A percentile compares a stretch with the other conserved stretches of the same genome.
Conservation (phyloP, 2,888 invertebrate species). For the Agonopterix alstromeriana region DNA sequence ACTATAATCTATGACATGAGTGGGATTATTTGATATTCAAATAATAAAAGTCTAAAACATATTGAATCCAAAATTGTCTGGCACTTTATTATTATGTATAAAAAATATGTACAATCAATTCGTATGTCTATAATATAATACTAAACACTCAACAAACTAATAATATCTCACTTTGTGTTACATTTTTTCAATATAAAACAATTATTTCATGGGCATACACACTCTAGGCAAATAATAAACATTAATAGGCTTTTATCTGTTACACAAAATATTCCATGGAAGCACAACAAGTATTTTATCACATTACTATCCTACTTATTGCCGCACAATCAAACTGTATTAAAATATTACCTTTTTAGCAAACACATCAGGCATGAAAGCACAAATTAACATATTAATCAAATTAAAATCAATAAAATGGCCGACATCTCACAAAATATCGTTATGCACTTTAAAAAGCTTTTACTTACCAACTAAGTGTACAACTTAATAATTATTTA, state of each 20-base stretch:
- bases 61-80: slow-evolving; percentile 45
- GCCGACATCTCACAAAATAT: not conserved
- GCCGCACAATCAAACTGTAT: not conserved
- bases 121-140: slow-evolving; percentile 17
- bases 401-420: too few species aligned
- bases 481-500: not conserved
- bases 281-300: slow-evolving; percentile 20
- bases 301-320: not conserved
- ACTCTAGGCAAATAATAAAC: slow-evolving; percentile 27
- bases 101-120: slow-evolving; percentile 55
- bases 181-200: slow-evolving; percentile 13
- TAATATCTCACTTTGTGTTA: slow-evolving; percentile 40
- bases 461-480: not conserved
- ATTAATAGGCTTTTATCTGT: slow-evolving; percentile 6
- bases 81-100: slow-evolving; percentile 58
- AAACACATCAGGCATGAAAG: not conserved
- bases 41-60: slow-evolving; percentile 6
- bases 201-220: slow-evolving; percentile 18
- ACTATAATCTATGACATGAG: too few species aligned
- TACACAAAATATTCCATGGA: slow-evolving; percentile 19
- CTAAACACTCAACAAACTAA: slow-evolving; percentile 32
- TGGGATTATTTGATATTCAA: not conserved
- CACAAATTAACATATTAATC: not conserved
- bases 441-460: not conserved
- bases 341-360: not conserved